phyloP scores from a whole-genome alignment of 2,113 vertebrate species.

The Python bivittatus region DNA sequence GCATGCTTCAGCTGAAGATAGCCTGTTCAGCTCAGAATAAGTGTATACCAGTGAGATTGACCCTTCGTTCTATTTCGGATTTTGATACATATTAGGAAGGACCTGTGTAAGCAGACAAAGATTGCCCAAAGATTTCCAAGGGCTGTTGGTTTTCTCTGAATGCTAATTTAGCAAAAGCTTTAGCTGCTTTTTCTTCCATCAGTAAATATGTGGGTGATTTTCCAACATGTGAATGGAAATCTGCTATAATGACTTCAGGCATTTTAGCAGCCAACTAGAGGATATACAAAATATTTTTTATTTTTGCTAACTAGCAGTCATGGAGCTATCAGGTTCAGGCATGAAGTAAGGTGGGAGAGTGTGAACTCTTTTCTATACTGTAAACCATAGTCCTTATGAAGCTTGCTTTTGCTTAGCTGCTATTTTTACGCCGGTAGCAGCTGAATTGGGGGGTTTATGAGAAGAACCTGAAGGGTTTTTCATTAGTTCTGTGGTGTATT shows the following conservation, averaged over 20 bases:
- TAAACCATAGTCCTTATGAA: neutral
- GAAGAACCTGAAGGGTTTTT: neutral
- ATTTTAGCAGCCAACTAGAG: neutral
- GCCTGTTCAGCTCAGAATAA: slow-evolving; percentile 37
- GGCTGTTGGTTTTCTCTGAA: slow-evolving; percentile 66
- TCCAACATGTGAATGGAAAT: neutral
- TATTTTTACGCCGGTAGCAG: neutral
- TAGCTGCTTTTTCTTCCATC: slow-evolving; percentile 39
- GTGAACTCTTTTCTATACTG: neutral
- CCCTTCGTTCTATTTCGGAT: slow-evolving; percentile 56
- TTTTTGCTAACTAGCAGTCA: neutral
- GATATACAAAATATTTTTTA: neutral
- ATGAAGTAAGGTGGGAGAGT: neutral
- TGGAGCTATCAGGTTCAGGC: neutral
- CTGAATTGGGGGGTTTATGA: neutral
- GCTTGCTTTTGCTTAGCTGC: neutral
- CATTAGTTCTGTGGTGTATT: neutral
- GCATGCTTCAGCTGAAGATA: slow-evolving; percentile 56
- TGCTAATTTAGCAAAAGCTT: slow-evolving; percentile 55
- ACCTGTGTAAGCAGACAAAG: slow-evolving; percentile 57
- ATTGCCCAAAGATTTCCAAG: slow-evolving; percentile 57
- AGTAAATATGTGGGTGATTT: neutral
- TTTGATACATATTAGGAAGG: slow-evolving; percentile 60
- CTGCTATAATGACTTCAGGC: neutral
- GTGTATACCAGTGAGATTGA: slow-evolving; percentile 60